Conservation (phyloP, 1,140 invertebrate genomes). For the Andrena cerasifolii region DNA sequence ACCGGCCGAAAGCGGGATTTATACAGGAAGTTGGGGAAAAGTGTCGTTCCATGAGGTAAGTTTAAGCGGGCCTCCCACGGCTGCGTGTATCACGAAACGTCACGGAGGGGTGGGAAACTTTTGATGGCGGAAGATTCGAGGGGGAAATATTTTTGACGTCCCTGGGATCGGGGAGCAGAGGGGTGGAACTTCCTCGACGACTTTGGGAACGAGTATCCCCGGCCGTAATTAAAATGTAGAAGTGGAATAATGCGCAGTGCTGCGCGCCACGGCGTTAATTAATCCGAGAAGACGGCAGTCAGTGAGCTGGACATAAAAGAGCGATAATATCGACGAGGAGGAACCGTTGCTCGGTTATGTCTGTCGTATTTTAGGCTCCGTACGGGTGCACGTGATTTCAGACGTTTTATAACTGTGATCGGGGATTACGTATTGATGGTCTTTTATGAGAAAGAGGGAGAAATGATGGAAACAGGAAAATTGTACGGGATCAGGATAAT, state of each 20-base stretch:
- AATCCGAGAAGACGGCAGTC: conserved; percentile 29
- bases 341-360: conserved; percentile 43
- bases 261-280: conserved; percentile 45
- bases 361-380: conserved; percentile 47
- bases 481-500: too few species aligned
- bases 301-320: conserved; percentile 41
- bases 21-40: conserved; percentile 48
- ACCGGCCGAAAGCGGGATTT: conserved; percentile 52
- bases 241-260: conserved; percentile 41
- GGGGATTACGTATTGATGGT: too few species aligned
- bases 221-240: conserved; percentile 49
- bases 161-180: neutral
- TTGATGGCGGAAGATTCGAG: neutral
- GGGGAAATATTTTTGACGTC: neutral
- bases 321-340: conserved; percentile 38
- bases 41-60: conserved; percentile 49
- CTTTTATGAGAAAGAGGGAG: too few species aligned
- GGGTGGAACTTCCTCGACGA: neutral
- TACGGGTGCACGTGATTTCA: conserved; percentile 5
- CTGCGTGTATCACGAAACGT: conserved; percentile 11
- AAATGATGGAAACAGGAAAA: too few species aligned
- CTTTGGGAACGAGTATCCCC: conserved; percentile 5
- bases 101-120: conserved; percentile 6
- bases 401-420: conserved; percentile 1
- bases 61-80: conserved; percentile 27